Evolutionary conservation across 2,113 vertebrate genomes (phyloP).

Genomic region (Tachysurus vachellii): DNA sequence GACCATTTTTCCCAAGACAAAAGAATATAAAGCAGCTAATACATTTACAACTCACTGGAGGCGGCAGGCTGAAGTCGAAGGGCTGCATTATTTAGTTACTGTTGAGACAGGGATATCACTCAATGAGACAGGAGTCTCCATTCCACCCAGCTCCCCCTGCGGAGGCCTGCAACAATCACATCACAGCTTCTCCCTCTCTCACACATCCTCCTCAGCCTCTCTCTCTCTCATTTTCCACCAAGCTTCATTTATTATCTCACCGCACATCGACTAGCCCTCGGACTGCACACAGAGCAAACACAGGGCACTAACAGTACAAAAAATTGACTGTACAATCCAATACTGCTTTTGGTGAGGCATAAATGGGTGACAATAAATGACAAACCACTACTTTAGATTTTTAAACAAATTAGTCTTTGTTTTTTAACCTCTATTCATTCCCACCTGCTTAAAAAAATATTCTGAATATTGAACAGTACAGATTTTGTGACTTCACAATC

Average conservation of each 20-base stretch:
- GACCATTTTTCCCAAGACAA: slow-evolving; percentile 75
- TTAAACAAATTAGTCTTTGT: not conserved
- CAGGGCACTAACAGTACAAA: not conserved
- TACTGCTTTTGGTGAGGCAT: not conserved
- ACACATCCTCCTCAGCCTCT: slow-evolving; percentile 27
- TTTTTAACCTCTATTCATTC: not conserved
- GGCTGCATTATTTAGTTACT: slow-evolving; percentile 74
- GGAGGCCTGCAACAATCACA: slow-evolving; percentile 70
- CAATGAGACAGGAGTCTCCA: slow-evolving; percentile 76
- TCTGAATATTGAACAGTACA: not conserved
- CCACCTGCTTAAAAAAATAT: not conserved
- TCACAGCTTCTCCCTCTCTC: slow-evolving; percentile 57
- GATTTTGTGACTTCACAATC: not conserved
- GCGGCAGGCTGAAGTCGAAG: slow-evolving; percentile 63
- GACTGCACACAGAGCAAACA: slow-evolving; percentile 11
- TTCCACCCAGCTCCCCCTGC: slow-evolving; percentile 68
- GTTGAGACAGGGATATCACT: slow-evolving; percentile 80
- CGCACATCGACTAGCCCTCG: slow-evolving; percentile 19
- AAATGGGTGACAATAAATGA: not conserved
- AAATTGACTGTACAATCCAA: not conserved
- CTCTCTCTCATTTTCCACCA: slow-evolving; percentile 7
- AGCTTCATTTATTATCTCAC: slow-evolving; percentile 54
- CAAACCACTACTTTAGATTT: not conserved
- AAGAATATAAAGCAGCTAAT: slow-evolving; percentile 77
- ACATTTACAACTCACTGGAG: slow-evolving; percentile 72